Conservation (phyloP, 2,113 vertebrate species). For the Varanus komodoensis region DNA sequence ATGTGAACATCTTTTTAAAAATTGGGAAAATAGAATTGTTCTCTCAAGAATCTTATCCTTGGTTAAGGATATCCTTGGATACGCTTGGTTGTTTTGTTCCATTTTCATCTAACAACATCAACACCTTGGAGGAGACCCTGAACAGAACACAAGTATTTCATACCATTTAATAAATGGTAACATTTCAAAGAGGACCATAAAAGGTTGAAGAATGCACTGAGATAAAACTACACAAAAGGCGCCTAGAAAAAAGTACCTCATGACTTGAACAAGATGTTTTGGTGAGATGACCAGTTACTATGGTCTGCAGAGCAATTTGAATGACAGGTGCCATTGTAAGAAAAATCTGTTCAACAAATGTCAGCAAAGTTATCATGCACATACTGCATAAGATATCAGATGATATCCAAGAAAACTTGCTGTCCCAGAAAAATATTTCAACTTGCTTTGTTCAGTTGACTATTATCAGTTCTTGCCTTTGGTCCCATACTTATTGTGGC, state of each 20-base stretch:
- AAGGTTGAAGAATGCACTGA: neutral
- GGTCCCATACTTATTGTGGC: too few relatives aligned
- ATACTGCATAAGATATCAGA: neutral
- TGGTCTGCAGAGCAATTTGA: neutral
- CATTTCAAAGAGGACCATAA: neutral
- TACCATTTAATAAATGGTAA: neutral
- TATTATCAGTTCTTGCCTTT: too few relatives aligned
- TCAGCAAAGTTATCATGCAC: neutral
- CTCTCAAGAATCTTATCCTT: neutral
- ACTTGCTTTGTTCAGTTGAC: too few relatives aligned
- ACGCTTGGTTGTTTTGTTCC: neutral
- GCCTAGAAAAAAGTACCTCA: neutral
- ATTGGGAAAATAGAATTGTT: neutral
- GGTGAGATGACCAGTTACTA: neutral
- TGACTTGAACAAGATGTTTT: neutral
- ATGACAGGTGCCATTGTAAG: neutral
- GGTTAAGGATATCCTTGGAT: too few relatives aligned
- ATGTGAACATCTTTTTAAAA: neutral
- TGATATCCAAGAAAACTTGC: neutral
- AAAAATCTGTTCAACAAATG: neutral
- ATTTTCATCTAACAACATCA: neutral
- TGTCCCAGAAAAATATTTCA: neutral
- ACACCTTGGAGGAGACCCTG: neutral
- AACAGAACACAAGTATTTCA: neutral
- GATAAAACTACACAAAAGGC: neutral